Evolutionary conservation across 2,113 vertebrate species (phyloP).

Genomic region (Rhipidura dahli): DNA sequence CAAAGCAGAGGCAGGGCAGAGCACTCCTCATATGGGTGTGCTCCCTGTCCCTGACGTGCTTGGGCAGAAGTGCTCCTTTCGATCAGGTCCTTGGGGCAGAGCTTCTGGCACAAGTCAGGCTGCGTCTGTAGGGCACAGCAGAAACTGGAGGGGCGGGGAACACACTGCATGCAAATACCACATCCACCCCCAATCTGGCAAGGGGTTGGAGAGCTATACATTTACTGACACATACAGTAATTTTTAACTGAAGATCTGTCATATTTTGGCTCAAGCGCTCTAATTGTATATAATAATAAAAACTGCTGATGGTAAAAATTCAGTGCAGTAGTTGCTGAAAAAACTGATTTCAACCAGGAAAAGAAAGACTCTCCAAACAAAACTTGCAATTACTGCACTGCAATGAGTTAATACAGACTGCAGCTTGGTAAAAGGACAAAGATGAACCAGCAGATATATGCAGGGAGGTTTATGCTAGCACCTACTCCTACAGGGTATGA

Average conservation of each 20-base stretch:
- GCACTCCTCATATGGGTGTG: fast-evolving
- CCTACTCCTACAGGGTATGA: conserved; percentile 61
- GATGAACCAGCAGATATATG: conserved; percentile 47
- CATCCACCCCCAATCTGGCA: background rate
- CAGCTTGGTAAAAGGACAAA: conserved; percentile 24
- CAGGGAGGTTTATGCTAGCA: conserved; percentile 51
- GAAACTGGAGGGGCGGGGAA: background rate
- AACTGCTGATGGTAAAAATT: background rate
- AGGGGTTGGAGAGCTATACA: background rate
- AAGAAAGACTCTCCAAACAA: background rate
- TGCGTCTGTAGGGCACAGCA: background rate
- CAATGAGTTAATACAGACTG: conserved; percentile 18
- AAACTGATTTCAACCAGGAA: background rate
- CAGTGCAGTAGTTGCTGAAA: background rate
- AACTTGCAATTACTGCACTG: background rate
- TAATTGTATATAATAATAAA: background rate
- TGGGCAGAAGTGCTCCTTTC: background rate
- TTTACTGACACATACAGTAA: background rate
- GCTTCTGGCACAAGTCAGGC: background rate
- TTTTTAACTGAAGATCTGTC: background rate
- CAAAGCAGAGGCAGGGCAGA: background rate
- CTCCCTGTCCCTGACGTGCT: background rate
- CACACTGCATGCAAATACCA: background rate
- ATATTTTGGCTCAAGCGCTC: background rate
- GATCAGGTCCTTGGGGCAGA: background rate